These are phyloP conservation scores for Sebastes dallii DNA, from an alignment of 2,797 vertebrate genomes.

Conservation along the genomic window DNA sequence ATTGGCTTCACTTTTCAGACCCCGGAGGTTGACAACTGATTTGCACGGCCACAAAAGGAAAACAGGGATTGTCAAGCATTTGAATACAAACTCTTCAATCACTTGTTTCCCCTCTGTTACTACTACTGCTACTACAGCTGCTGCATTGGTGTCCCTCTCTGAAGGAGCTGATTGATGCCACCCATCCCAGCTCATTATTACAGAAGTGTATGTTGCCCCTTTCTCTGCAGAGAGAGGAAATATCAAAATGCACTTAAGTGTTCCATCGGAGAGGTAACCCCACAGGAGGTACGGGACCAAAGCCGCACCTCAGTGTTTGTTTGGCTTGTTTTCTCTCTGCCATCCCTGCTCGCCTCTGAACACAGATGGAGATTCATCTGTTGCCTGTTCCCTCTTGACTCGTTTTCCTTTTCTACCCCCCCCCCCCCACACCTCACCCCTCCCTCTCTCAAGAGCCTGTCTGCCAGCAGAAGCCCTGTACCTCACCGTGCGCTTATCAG, in stretches of 20 bases:
- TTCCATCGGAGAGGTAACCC: constrained; percentile 39
- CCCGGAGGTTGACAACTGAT: too few species aligned
- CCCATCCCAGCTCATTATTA: constrained; percentile 47
- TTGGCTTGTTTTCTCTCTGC: constrained; percentile 59
- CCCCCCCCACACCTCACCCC: background rate
- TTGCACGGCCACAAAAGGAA: background rate
- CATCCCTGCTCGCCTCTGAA: constrained; percentile 57
- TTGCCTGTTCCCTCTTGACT: constrained; percentile 71
- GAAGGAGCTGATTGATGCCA: constrained; percentile 43
- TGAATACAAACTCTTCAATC: background rate
- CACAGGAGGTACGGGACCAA: constrained; percentile 45
- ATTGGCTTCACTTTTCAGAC: too few species aligned
- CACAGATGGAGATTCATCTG: constrained; percentile 80
- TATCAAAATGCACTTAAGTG: constrained; percentile 45
- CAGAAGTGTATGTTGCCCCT: background rate
- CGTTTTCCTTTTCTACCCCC: constrained; percentile 65
- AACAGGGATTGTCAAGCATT: background rate
- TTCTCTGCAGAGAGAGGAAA: constrained; percentile 11
- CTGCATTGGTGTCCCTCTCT: background rate
- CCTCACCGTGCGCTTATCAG: constrained; percentile 72
- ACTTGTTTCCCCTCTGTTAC: background rate
- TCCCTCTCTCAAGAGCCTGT: constrained; percentile 49
- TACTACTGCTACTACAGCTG: background rate
- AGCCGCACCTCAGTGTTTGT: constrained; percentile 52
- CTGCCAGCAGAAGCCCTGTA: constrained; percentile 69